A percentile compares a stretch with the other conserved stretches of the same genome.
These are phyloP conservation scores for Chiridota heheva DNA, from an alignment of 35 echinoderm and acorn worm species.

Conservation along the genomic window DNA sequence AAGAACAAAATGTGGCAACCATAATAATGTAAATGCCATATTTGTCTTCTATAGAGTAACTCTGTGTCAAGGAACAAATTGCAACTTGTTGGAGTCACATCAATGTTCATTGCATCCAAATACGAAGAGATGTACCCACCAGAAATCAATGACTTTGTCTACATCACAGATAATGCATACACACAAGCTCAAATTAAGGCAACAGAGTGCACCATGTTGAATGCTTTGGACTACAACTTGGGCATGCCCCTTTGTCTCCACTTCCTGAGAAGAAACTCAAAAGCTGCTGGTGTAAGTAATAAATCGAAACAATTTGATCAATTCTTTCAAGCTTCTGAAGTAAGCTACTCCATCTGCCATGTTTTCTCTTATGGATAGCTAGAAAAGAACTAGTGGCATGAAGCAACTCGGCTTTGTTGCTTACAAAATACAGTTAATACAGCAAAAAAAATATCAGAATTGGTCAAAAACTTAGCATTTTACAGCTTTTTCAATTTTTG, in stretches of 20 bases:
- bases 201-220: constrained; percentile 71
- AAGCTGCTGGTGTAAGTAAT: constrained; percentile 84
- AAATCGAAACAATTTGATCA: neutral
- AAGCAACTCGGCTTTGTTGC: too few species aligned
- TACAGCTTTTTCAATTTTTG: too few species aligned
- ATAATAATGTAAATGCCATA: too few species aligned
- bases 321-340: too few species aligned
- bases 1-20: too few species aligned
- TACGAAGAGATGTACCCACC: constrained; percentile 99
- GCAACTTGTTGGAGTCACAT: constrained; percentile 91
- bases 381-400: too few species aligned
- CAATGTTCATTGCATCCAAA: constrained; percentile 96
- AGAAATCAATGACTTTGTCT: constrained; percentile 98
- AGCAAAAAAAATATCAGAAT: too few species aligned
- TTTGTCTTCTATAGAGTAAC: too few species aligned
- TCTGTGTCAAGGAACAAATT: constrained; percentile 84
- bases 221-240: constrained; percentile 56
- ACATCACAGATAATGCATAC: constrained; percentile 99
- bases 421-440: too few species aligned
- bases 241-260: constrained; percentile 94
- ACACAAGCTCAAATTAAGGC: constrained; percentile 74
- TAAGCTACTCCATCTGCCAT: too few species aligned
- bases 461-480: too few species aligned
- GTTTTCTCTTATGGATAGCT: too few species aligned
- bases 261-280: constrained; percentile 91